Base-by-base conservation (phyloP, 2,113 vertebrate species). In the Sula dactylatra region DNA sequence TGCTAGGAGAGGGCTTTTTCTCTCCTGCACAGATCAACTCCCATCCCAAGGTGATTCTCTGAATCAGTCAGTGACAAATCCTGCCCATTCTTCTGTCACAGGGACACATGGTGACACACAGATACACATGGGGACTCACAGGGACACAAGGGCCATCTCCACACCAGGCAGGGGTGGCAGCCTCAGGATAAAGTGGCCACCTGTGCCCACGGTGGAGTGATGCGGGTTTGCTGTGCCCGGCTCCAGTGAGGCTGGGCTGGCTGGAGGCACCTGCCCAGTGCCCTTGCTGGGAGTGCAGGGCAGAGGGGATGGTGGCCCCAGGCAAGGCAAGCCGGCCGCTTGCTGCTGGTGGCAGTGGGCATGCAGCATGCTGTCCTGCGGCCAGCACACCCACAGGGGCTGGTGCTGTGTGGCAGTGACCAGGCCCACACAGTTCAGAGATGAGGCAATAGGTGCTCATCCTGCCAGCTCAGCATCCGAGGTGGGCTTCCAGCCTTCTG, bases 261-360 rank as follows among this genome's bases (percentile, higher is more conserved):
- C 61, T 81, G 86, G 61, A 22, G 64, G 16, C 31, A 38, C 25
- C 45, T 2, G 0, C 29, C 15, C 2, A 15, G 10, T 36, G 34
- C 42, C 49, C 32, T 17, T 4, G 1, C n/a, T 31, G 44, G 29
- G 42, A n/a, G n/a, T 2, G 3, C 29, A 56, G 24, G 15, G n/a
- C 1, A 0, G 61, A 3, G 16, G 29, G n/a, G 49, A 49, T 0
- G 2, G 50, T 11, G 26, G 25, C 31, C 50, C 40, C 4, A 3
- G 58, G 24, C 20, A 54, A 58, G 42, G 40, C 1, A 24, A 88
- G 38, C 73, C 17, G 25, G 36, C 20, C 2, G 0, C 40, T 78
- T 16, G 71, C 52, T 38, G 78, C 32, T 32, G 58, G 65, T 36
- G 44, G 29, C 44, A n/a, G 92, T 1, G 24, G 58, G 26, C 59